Evolutionary conservation across 2,797 vertebrate species (phyloP).

Genomic region (Pristis pectinata): DNA sequence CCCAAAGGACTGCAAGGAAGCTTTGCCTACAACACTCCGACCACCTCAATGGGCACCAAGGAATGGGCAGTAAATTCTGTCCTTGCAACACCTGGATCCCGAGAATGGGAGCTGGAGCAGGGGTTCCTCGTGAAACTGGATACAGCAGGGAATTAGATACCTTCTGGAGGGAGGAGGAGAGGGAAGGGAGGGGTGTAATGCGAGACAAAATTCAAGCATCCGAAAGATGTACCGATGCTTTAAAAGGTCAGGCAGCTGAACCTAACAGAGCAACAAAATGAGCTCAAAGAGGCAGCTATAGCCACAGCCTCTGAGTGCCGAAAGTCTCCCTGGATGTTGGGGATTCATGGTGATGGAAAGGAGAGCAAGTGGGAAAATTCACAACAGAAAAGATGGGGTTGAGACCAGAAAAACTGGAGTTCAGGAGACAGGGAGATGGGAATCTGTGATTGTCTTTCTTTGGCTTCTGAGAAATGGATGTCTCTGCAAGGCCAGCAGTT

Average conservation of each 20-base stretch:
- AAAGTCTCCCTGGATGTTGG: too few relatives aligned
- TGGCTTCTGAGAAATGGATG: not conserved
- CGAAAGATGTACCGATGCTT: not conserved
- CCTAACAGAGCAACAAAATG: not conserved
- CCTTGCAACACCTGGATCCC: not conserved
- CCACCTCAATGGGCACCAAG: not conserved
- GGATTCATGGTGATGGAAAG: not conserved
- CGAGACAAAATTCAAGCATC: not conserved
- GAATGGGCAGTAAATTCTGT: not conserved
- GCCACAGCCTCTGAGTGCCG: not conserved
- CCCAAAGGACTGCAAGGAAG: not conserved
- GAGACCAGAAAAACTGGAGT: not conserved
- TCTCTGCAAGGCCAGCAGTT: too few relatives aligned
- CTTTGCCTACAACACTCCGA: too few relatives aligned
- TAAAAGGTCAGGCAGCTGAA: not conserved
- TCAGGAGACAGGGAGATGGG: not conserved
- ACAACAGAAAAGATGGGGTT: too few relatives aligned
- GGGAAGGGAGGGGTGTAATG: not conserved
- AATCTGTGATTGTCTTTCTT: not conserved
- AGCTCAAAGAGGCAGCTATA: not conserved
- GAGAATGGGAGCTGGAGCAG: not conserved
- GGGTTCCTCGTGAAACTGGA: not conserved
- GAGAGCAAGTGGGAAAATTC: not conserved
- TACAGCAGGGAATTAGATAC: not conserved
- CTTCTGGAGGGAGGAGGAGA: too few relatives aligned